Evolutionary conservation across 2,113 vertebrate genomes (phyloP).

Genomic region (Edolisoma coerulescens): DNA sequence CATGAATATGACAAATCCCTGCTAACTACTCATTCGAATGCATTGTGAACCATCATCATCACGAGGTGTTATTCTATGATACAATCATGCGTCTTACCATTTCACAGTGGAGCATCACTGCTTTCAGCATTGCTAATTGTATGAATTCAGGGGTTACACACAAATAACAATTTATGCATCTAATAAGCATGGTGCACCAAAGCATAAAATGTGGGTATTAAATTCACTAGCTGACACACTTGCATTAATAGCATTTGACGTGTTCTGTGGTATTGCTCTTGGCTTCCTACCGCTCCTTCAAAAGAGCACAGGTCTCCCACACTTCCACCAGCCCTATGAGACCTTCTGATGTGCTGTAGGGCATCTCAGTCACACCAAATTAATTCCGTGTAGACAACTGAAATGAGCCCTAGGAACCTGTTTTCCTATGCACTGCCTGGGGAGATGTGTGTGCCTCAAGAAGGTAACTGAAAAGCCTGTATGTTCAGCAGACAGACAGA

Average conservation of each 20-base stretch:
- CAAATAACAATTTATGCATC: background rate
- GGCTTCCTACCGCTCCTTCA: background rate
- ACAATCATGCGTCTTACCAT: background rate
- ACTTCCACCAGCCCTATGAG: background rate
- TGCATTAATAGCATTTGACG: background rate
- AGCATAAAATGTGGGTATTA: background rate
- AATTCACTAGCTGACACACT: background rate
- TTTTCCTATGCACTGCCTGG: background rate
- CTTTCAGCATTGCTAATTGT: background rate
- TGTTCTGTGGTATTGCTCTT: background rate
- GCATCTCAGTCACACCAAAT: background rate
- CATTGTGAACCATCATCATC: background rate
- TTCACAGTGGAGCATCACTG: background rate
- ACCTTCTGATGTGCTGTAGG: background rate
- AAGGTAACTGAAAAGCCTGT: background rate
- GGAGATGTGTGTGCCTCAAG: background rate
- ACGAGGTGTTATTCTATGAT: background rate
- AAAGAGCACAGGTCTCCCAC: background rate
- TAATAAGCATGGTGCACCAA: background rate
- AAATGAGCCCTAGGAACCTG: background rate
- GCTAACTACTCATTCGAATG: background rate
- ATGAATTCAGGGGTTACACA: background rate
- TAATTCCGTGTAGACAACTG: background rate
- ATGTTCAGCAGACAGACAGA: background rate
- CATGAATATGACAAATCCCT: background rate